Evolutionary conservation across 1,140 invertebrate species (phyloP), one percentile per base, ranked within the genome.

Genomic region (Antheraea mylitta): DNA sequence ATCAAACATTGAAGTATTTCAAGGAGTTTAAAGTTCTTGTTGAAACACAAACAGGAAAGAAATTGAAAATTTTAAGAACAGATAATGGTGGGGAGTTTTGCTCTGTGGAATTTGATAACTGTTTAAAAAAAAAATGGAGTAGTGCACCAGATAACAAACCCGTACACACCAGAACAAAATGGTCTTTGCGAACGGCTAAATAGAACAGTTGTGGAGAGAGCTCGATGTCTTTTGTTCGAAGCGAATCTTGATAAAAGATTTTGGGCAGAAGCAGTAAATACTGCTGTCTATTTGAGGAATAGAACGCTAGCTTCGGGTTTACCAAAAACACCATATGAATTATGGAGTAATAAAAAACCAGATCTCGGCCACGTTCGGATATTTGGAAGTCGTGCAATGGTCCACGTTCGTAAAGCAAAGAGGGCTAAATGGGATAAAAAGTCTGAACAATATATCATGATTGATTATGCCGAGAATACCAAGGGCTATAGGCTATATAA

Each of bases 81-180:
- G 72, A 74, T 71, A 77, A 73, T 67, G 75, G 72, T 7, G 7
- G 48, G 30, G 75, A 77, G 48, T 72, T 70, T 22, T 77, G 72
- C 38, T 72, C 37, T 42, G 38, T 11, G 45, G 30, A 38, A 10
- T 72, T 77, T 72, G 70, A 74, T 3, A 19, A 58, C 45, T 73
- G 64, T 45, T 74, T 77, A 38, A 64, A 70, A 30, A n/a, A 30
- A 67, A 36, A 13, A 7, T 42, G 76, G 73, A 11, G 70, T 75
- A 8, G 18, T 75, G 18, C 73, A 75, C 37, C 66, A 73, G 48
- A 73, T 58, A 45, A 66, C 71, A 4, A 76, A 71, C 22, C 36
- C 58, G 7, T 67, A 75, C 22, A 73, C 69, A 45, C 67, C 67
- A 8, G 63, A 77, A 68, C 72, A 77, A 58, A 77, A 77, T 66